Conservation (phyloP, 2,113 vertebrate genomes). For the Puffinus mauretanicus region DNA sequence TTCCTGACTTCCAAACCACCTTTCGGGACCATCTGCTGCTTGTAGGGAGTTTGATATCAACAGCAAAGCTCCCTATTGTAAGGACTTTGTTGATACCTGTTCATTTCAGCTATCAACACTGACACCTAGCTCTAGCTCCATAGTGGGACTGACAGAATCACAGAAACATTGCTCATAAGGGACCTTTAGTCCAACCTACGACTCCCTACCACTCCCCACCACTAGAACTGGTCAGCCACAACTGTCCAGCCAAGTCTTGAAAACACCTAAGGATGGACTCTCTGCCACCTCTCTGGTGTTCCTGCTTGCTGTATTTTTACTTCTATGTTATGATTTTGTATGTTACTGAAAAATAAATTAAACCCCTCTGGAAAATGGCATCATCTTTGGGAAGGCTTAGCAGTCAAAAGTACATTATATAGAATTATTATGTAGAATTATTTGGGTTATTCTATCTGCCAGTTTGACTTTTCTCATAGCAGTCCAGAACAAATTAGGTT, state of each 20-base stretch:
- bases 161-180: neutral
- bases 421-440: neutral
- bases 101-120: neutral
- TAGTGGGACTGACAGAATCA: neutral
- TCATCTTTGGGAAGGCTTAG: neutral
- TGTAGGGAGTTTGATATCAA: neutral
- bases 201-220: neutral
- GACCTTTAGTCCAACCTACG: neutral
- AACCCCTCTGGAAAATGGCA: neutral
- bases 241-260: neutral
- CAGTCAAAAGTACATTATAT: neutral
- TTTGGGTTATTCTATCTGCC: neutral
- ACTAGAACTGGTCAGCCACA: neutral
- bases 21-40: neutral
- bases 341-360: neutral
- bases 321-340: neutral
- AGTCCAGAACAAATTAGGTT: neutral
- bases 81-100: neutral
- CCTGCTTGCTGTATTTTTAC: neutral
- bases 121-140: neutral
- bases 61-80: neutral
- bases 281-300: neutral
- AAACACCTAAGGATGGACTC: neutral
- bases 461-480: neutral
- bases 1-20: neutral